Conservation (phyloP, 2,797 vertebrate species). For the Tachyglossus aculeatus region DNA sequence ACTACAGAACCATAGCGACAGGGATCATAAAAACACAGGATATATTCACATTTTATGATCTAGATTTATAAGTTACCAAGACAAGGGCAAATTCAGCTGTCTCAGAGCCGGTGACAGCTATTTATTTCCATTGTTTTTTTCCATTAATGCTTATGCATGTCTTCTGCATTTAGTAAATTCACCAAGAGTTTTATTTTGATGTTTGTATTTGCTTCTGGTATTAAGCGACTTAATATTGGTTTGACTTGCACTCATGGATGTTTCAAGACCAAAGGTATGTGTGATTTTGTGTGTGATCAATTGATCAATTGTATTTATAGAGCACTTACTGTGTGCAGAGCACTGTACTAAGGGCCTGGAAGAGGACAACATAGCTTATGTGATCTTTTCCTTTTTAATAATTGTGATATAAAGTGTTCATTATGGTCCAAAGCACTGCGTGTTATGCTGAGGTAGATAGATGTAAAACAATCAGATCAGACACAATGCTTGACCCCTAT, state of each 20-base stretch:
- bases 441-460: too few relatives aligned
- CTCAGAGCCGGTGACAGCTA: conserved; percentile 37
- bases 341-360: too few relatives aligned
- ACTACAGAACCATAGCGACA: conserved; percentile 33
- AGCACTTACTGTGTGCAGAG: too few relatives aligned
- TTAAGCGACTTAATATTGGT: not conserved
- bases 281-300: too few relatives aligned
- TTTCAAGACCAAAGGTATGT: conserved; percentile 10
- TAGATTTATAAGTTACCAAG: conserved; percentile 49
- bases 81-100: conserved; percentile 34
- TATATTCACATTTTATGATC: conserved; percentile 52
- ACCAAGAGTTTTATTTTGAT: conserved; percentile 37
- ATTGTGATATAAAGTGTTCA: too few relatives aligned
- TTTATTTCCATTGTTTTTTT: conserved; percentile 52
- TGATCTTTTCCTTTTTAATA: too few relatives aligned
- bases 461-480: too few relatives aligned
- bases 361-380: too few relatives aligned
- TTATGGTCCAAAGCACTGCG: too few relatives aligned
- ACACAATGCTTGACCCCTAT: too few relatives aligned
- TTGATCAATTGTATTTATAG: too few relatives aligned
- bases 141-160: conserved; percentile 49
- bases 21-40: conserved; percentile 34
- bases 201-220: conserved; percentile 34
- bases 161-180: conserved; percentile 46
- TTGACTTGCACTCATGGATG: conserved; percentile 10